phyloP scores from a whole-genome alignment of 2,113 vertebrate genomes.

The Eolophus roseicapilla region DNA sequence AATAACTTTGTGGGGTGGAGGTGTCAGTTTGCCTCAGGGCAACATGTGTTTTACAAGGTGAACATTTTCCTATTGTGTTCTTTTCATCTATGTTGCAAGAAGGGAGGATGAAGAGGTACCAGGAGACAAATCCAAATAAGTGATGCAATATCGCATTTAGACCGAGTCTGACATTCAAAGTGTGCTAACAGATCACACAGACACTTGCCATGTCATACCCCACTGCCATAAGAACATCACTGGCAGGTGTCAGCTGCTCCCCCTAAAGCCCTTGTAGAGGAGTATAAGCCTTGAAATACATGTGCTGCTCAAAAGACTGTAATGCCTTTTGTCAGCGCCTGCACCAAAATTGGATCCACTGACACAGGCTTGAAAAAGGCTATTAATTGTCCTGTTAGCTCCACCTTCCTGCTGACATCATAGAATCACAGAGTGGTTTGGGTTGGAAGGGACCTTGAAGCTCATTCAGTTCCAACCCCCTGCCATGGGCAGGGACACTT shows the following conservation, averaged over 20 bases:
- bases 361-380: not conserved
- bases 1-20: not conserved
- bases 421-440: not conserved
- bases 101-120: not conserved
- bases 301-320: not conserved
- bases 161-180: not conserved
- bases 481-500: not conserved
- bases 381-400: not conserved
- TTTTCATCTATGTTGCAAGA: not conserved
- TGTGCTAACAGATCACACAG: not conserved
- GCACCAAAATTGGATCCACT: not conserved
- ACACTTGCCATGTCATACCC: not conserved
- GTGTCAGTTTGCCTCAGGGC: not conserved
- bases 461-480: not conserved
- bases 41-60: not conserved
- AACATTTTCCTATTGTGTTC: not conserved
- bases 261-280: not conserved
- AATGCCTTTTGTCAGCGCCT: not conserved
- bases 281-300: not conserved
- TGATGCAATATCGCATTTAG: not conserved
- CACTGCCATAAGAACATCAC: not conserved
- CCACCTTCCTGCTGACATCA: not conserved
- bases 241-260: not conserved
- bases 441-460: not conserved
- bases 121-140: not conserved